Evolutionary conservation across 2,888 invertebrate genomes (phyloP).

Genomic region (Latrodectus hesperus): DNA sequence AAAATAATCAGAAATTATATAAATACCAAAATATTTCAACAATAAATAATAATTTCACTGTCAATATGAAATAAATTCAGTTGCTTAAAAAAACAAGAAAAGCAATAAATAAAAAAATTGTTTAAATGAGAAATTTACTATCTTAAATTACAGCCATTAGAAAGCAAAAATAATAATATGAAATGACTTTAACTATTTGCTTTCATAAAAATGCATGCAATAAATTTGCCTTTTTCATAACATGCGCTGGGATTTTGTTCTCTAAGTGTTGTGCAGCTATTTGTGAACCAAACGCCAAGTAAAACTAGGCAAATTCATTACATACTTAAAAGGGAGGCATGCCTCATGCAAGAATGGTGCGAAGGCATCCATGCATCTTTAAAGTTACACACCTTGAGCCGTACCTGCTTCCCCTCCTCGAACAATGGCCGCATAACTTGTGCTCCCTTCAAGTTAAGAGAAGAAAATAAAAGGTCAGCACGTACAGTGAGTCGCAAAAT

Average conservation of each 20-base stretch:
- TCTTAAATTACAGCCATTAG: no score
- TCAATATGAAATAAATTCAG: no score
- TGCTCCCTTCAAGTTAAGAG: constrained; percentile 59
- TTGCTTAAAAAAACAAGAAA: no score
- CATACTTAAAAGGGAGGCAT: constrained; percentile 28
- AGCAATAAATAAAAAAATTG: no score
- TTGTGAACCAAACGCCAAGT: constrained; percentile 1
- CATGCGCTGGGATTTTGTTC: neutral
- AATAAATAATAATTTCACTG: no score
- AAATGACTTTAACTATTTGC: no score
- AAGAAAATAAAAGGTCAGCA: constrained; percentile 34
- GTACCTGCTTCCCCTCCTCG: constrained; percentile 67
- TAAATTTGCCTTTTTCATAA: neutral
- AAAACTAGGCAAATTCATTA: neutral
- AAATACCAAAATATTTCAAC: no score
- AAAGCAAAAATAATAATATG: no score
- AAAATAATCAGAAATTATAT: no score
- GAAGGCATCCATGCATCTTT: constrained; percentile 34
- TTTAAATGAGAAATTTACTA: no score
- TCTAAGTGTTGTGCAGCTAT: neutral
- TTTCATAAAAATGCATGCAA: neutral
- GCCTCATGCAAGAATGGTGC: constrained; percentile 61
- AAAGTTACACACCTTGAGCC: constrained; percentile 68
- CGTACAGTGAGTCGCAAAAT: neutral
- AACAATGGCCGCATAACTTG: constrained; percentile 71